These are phyloP conservation scores for Zhuqinia jingwanae DNA, from an alignment of 2,888 invertebrate species.

Conservation along the genomic window DNA sequence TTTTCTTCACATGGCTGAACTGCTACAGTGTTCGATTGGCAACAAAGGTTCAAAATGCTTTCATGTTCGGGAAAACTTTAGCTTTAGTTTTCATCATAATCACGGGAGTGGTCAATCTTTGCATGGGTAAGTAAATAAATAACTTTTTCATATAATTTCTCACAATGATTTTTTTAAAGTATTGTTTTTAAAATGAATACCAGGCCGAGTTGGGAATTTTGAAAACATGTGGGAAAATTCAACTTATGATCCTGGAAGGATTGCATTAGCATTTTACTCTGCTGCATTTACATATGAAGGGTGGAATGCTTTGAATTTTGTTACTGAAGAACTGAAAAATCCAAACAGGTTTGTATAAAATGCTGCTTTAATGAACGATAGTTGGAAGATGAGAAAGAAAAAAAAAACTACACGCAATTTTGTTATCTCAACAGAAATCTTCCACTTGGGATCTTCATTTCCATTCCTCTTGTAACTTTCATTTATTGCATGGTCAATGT, in stretches of 20 bases:
- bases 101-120: conserved; percentile 89
- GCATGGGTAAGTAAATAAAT: conserved; percentile 83
- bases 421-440: conserved; percentile 94
- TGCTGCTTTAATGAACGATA: too few relatives aligned
- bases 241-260: conserved; percentile 88
- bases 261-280: conserved; percentile 84
- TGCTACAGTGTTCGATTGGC: conserved; percentile 93
- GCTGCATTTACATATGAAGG: conserved; percentile 87
- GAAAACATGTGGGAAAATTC: conserved; percentile 89
- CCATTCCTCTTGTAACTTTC: conserved; percentile 92
- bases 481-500: conserved; percentile 95
- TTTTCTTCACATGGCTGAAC: conserved; percentile 92
- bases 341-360: conserved; percentile 82
- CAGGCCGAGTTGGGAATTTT: conserved; percentile 84
- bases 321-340: conserved; percentile 96
- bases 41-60: conserved; percentile 93
- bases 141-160: too few relatives aligned
- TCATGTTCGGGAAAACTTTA: conserved; percentile 95
- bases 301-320: conserved; percentile 95
- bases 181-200: background rate
- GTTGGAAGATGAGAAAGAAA: background rate
- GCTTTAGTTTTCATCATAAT: conserved; percentile 92
- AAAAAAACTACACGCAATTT: background rate
- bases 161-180: too few relatives aligned
- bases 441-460: conserved; percentile 96